Evolutionary conservation across 2,797 vertebrate species (phyloP), one percentile per base, ranked within the genome.

Genomic region (Antennarius maculatus): DNA sequence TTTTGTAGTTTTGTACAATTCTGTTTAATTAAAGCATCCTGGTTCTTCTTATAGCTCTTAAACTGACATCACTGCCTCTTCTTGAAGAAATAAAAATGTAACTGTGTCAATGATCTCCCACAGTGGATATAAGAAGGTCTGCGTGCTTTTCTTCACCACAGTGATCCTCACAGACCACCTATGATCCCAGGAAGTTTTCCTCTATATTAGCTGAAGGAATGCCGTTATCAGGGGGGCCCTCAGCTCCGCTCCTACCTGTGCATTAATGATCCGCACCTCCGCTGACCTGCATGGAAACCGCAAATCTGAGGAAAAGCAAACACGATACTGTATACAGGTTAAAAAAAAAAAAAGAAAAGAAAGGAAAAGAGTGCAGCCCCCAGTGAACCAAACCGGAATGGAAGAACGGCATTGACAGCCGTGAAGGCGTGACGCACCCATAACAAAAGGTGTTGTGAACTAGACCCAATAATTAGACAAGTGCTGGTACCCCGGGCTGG

Each of bases 401-500:
- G 82, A 88, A 87, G 90, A 92, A 83, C 12, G 52, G 74, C 84
- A 80, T 81, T 89, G 84, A 85, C 66, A 74, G 51, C 61, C 87
- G 86, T 34, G 50, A 72, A 83, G 74, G 90, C 88, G 76, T 92
- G 80, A 90, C 79, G 69, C 47, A 66, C 69, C 59, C 77, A 85
- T 77, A 77, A 87, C 65, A 75, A 89, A 87, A 85, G 65, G 66
- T 73, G 78, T 86, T 49, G 80, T 84, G 89, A 92, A 92, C 89
- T 85, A 85, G 86, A 91, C 66, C 86, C 86, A 64, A 74, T 90
- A 92, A 93, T 92, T 92, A 91, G 71, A 68, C 18, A 63, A 88
- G 87, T 93, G 91, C 93, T 92, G 92, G 92, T 90, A 92, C 90
- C 82, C 91, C 68, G 89, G 83, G 63, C 78, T 88, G 91, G 86